Base-by-base conservation (phyloP, 2,888 invertebrate species). In the Teleogryllus oceanicus region DNA sequence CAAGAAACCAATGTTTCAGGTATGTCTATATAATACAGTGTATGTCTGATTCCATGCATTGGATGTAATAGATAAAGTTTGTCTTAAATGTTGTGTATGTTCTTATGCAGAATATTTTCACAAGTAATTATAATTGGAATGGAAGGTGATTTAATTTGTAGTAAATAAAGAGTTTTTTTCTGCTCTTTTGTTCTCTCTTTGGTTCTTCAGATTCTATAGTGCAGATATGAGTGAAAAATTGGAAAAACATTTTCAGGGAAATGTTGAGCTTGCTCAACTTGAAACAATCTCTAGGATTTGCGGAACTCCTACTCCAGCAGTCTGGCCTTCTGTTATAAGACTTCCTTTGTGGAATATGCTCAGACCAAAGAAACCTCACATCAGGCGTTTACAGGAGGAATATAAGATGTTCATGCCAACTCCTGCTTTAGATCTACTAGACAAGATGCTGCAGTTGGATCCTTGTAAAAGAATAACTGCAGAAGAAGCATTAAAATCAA, bases 361-460 rank as follows among this genome's bases (percentile, higher is more conserved):
- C 77, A 95, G 96, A 84, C 96, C 96, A 74, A 97, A 97, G 89
- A 94, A 95, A 85, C 92, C 93, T 83, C 94, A 98, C 89, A 91
- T 96, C 84, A 91, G 99, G 82, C 91, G 94, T 83, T 90, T 99
- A 80, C 90, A 97, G 50, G 98, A 99, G 84, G 96, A 97, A 85
- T 99, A 98, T 88, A 91, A 94, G 79, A 87, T 87, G 88, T 97
- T 94, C 87, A 94, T 99, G 94, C 98, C 98, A 4, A 87, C 90
- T 8, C 90, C 93, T 37, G 97, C 98, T 1, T 90, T 99, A 80
- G 96, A 96, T 86, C 90, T 99, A 82, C 90, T 99, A 78, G 98
- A 99, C 88, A 92, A 94, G 86, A 98, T 99, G 98, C 89, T 99
- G 83, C 96, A 96, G 85, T 88, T 99, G 83, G 99, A 99, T 89